These are phyloP conservation scores for Notamacropus eugenii DNA, from an alignment of 2,797 vertebrate species.

Conservation along the genomic window DNA sequence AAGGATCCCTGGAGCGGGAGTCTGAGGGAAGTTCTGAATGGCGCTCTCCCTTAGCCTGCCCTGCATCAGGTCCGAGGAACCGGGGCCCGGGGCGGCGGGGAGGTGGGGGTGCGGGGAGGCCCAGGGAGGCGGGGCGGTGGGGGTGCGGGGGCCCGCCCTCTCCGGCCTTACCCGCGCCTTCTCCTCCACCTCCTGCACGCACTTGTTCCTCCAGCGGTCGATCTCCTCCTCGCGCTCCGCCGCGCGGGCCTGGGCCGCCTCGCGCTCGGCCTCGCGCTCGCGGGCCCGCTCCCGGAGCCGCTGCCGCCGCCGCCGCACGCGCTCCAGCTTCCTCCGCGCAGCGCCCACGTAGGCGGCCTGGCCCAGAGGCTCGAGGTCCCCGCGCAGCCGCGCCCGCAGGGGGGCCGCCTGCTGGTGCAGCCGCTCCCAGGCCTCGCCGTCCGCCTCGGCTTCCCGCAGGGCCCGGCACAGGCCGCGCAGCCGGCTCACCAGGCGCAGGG, in stretches of 20 bases:
- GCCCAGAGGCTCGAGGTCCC: constrained; percentile 70
- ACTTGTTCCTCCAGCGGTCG: constrained; percentile 91
- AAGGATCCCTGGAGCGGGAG: not conserved
- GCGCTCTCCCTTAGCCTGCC: not conserved
- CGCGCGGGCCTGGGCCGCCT: constrained; percentile 78
- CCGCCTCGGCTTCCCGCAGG: constrained; percentile 77
- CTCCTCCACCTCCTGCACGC: constrained; percentile 91
- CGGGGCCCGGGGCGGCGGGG: too few species aligned
- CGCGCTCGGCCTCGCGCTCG: constrained; percentile 80
- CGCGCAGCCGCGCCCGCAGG: constrained; percentile 61
- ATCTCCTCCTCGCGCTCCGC: constrained; percentile 89
- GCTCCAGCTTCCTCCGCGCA: constrained; percentile 81
- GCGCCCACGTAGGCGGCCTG: constrained; percentile 67
- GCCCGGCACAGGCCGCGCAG: constrained; percentile 69
- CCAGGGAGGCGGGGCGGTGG: too few species aligned
- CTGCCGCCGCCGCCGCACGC: constrained; percentile 84
- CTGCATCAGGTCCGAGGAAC: not conserved
- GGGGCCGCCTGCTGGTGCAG: constrained; percentile 58
- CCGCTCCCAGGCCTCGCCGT: constrained; percentile 80
- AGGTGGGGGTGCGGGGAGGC: too few species aligned
- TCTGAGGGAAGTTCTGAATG: too few species aligned
- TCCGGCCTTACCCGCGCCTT: constrained; percentile 89
- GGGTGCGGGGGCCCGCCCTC: too few species aligned
- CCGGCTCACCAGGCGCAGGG: constrained; percentile 66
- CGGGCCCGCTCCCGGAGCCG: constrained; percentile 82